Evolutionary conservation across 2,113 vertebrate species (phyloP).

Genomic region (Hippocampus comes): DNA sequence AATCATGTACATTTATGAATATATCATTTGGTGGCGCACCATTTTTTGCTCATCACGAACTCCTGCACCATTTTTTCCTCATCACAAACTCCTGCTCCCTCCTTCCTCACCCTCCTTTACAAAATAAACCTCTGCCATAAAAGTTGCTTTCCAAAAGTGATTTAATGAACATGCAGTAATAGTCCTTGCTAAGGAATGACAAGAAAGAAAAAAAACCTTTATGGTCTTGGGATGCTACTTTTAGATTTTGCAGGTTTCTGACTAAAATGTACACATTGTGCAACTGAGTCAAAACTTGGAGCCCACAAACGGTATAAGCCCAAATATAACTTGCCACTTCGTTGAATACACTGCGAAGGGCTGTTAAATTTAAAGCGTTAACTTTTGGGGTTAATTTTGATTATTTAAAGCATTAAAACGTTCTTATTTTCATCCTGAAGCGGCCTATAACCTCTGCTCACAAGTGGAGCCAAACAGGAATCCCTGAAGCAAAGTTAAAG

Average conservation of each 20-base stretch:
- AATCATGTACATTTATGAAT: slow-evolving; percentile 78
- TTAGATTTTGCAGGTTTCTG: not conserved
- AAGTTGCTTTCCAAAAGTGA: not conserved
- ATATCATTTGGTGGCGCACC: slow-evolving; percentile 76
- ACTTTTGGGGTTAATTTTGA: no score
- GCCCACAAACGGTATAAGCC: not conserved
- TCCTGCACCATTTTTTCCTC: no score
- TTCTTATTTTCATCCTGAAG: no score
- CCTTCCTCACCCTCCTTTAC: slow-evolving; percentile 53
- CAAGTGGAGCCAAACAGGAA: no score
- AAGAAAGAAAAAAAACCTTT: not conserved
- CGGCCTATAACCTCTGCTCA: no score
- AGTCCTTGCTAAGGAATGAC: not conserved
- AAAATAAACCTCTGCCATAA: slow-evolving; percentile 71
- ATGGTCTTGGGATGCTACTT: not conserved
- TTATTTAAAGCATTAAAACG: no score
- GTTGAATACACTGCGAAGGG: no score
- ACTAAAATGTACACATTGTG: not conserved
- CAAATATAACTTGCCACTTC: no score
- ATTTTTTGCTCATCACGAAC: slow-evolving; percentile 56
- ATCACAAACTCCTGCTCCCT: slow-evolving; percentile 59
- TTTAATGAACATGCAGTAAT: not conserved
- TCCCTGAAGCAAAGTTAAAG: no score
- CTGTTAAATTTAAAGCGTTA: no score
- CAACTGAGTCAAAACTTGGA: not conserved